Conservation (phyloP, 2,888 invertebrate species). For the Druceiella hillmani region DNA sequence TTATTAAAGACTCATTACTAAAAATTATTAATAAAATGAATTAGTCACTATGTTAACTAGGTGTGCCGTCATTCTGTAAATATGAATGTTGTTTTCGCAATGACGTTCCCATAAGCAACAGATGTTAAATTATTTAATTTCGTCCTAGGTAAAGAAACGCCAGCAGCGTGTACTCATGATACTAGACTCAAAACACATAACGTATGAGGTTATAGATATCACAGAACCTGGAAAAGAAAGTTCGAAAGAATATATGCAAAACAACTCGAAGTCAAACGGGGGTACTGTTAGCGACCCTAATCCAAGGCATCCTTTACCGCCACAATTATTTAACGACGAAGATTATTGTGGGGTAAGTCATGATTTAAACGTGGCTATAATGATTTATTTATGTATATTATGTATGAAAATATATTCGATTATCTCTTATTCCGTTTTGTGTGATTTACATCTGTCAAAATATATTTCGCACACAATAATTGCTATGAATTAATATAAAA, state of each 20-base stretch:
- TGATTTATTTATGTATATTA: too few relatives aligned
- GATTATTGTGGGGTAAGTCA: slow-evolving; percentile 84
- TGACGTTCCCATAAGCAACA: background rate
- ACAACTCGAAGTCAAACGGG: slow-evolving; percentile 70
- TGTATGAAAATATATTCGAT: too few relatives aligned
- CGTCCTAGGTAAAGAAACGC: slow-evolving; percentile 84
- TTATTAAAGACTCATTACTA: too few relatives aligned
- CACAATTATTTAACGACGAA: slow-evolving; percentile 91
- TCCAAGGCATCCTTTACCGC: slow-evolving; percentile 79
- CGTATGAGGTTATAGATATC: slow-evolving; percentile 89
- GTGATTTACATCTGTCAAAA: too few relatives aligned
- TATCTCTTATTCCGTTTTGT: too few relatives aligned
- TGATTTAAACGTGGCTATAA: too few relatives aligned
- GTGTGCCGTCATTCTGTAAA: too few relatives aligned
- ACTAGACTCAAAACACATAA: slow-evolving; percentile 84
- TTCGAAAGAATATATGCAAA: slow-evolving; percentile 89
- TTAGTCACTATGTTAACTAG: too few relatives aligned
- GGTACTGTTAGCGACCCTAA: slow-evolving; percentile 68
- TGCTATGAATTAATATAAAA: too few relatives aligned
- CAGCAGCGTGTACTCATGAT: slow-evolving; percentile 93
- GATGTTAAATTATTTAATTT: slow-evolving; percentile 13
- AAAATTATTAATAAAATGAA: too few relatives aligned
- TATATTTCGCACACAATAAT: too few relatives aligned
- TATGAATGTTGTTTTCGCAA: slow-evolving; percentile 1
- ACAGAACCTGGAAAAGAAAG: slow-evolving; percentile 87